A percentile compares a stretch with the other conserved stretches of the same genome.
Conservation (phyloP, 2,113 vertebrate genomes). For the Sisor rabdophorus region DNA sequence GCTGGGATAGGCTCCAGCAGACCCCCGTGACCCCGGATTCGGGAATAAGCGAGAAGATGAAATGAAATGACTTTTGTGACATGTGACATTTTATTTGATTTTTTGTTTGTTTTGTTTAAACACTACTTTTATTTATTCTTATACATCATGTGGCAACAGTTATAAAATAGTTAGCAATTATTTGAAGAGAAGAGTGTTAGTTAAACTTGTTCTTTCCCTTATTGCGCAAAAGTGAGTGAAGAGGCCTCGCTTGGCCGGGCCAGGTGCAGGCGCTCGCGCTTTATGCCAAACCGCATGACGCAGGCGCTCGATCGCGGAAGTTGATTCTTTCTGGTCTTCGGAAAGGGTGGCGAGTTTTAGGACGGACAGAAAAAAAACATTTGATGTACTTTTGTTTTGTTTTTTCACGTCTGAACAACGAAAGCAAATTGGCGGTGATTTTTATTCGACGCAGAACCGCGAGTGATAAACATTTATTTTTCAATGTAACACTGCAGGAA, state of each 20-base stretch:
- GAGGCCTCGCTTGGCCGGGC: constrained; percentile 26
- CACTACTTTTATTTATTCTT: no score
- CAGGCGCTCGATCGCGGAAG: constrained; percentile 50
- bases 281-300: constrained; percentile 48
- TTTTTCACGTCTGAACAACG: neutral
- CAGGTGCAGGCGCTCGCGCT: constrained; percentile 46
- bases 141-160: no score
- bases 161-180: no score
- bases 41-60: no score
- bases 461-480: neutral
- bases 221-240: constrained; percentile 30
- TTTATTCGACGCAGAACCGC: neutral
- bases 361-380: constrained; percentile 16
- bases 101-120: no score
- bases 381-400: constrained; percentile 28
- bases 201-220: neutral
- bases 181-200: neutral
- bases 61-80: no score
- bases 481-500: constrained; percentile 19
- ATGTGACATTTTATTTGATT: no score
- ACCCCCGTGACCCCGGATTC: no score
- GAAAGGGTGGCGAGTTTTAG: constrained; percentile 14
- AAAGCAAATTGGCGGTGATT: neutral
- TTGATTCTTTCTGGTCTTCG: constrained; percentile 39
- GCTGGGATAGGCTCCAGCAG: no score